Conservation (phyloP, 1,140 invertebrate species). For the Helicoverpa armigera region DNA sequence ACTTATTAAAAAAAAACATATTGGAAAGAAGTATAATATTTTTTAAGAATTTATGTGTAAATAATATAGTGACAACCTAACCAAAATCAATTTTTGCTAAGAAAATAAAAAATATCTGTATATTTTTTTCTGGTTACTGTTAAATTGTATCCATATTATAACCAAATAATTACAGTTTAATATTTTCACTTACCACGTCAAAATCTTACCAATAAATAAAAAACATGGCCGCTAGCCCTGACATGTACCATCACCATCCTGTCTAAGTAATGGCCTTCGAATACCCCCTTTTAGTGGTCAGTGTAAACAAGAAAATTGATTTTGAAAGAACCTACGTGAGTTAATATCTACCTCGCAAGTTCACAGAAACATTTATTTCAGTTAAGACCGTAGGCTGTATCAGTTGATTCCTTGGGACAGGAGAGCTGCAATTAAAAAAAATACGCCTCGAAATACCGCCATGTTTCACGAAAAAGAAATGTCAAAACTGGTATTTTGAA, state of each 20-base stretch:
- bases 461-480: conserved; percentile 32
- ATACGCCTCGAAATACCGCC: not conserved
- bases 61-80: too few species aligned
- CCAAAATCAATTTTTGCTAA: too few species aligned
- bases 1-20: too few species aligned
- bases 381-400: conserved; percentile 50
- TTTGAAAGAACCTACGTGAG: conserved; percentile 68
- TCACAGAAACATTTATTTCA: conserved; percentile 74
- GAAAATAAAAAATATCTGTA: too few species aligned
- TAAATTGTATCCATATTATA: too few species aligned
- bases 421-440: conserved; percentile 44
- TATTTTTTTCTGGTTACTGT: too few species aligned
- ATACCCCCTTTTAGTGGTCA: conserved; percentile 74
- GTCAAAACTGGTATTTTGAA: conserved; percentile 12
- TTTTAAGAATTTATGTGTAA: too few species aligned
- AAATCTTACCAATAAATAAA: not conserved
- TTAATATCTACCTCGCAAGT: conserved; percentile 59
- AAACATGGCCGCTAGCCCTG: conserved; percentile 59
- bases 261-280: conserved; percentile 72
- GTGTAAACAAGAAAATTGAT: conserved; percentile 84
- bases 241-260: conserved; percentile 22
- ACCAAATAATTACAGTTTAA: too few species aligned
- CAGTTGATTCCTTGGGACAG: conserved; percentile 46
- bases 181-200: not conserved
- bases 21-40: too few species aligned